phyloP scores from a whole-genome alignment of 2,113 vertebrate species.

The Caloenas nicobarica region DNA sequence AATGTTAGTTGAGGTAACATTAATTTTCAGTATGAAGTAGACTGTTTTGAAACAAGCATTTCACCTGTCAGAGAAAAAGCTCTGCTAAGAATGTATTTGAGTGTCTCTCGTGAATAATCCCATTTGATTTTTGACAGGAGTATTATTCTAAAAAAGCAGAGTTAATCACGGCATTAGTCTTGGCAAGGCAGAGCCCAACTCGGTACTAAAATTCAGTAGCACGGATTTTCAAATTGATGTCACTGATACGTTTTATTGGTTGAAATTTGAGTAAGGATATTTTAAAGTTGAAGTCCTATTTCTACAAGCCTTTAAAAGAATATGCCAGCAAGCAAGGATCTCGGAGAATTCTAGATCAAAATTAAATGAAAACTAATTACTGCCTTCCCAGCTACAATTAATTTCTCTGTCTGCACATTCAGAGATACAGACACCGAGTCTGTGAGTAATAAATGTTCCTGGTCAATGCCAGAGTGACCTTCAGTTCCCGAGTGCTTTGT shows the following conservation, averaged over 20 bases:
- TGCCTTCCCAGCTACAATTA: background rate
- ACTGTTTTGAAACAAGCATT: constrained; percentile 34
- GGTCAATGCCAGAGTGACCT: background rate
- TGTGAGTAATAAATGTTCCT: background rate
- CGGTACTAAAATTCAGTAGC: background rate
- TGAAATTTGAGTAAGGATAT: background rate
- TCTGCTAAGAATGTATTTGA: background rate
- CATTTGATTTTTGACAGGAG: constrained; percentile 24
- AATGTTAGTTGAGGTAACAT: background rate
- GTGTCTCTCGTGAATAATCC: constrained; percentile 25
- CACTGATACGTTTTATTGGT: background rate
- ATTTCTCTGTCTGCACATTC: background rate
- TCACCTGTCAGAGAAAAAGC: constrained; percentile 16
- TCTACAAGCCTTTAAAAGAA: background rate
- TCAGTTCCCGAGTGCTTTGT: background rate
- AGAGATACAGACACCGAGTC: background rate
- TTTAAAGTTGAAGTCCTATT: background rate
- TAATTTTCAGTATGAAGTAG: constrained; percentile 13
- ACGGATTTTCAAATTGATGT: background rate
- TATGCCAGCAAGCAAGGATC: background rate
- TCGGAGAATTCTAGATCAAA: background rate
- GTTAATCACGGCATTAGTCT: constrained; percentile 27
- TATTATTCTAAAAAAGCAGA: constrained; percentile 1
- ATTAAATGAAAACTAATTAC: constrained; percentile 11
- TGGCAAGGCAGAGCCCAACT: background rate